Evolutionary conservation across 2,113 vertebrate genomes (phyloP).

Genomic region (Myrmophylax atrothorax): DNA sequence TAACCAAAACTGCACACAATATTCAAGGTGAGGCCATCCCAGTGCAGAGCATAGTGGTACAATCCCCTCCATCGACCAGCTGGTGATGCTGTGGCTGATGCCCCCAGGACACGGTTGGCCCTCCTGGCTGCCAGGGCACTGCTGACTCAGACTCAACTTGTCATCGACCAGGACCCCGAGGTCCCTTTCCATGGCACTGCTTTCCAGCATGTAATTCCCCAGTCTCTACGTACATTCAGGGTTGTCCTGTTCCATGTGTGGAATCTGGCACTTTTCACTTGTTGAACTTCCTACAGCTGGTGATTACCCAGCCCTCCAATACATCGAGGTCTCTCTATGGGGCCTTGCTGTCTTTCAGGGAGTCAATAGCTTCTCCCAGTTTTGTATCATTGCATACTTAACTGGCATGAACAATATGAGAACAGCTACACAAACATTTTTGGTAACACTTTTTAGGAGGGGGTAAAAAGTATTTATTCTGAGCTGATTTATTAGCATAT

Average conservation of each 20-base stretch:
- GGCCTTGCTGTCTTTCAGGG: not conserved
- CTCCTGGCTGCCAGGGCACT: not conserved
- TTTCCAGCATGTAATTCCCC: not conserved
- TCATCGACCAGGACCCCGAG: not conserved
- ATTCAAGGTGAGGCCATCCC: not conserved
- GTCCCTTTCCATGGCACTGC: not conserved
- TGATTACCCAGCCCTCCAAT: not conserved
- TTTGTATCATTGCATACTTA: not conserved
- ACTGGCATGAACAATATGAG: not conserved
- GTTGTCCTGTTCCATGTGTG: not conserved
- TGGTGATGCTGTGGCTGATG: not conserved
- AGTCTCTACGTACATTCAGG: not conserved
- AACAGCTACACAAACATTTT: not conserved
- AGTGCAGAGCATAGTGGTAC: not conserved
- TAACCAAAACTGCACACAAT: not conserved
- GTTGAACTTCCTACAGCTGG: not conserved
- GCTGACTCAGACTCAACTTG: not conserved
- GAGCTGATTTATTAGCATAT: not conserved
- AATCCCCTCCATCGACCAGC: not conserved
- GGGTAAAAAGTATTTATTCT: not conserved
- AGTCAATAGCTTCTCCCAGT: not conserved
- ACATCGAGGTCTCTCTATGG: not conserved
- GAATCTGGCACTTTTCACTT: not conserved
- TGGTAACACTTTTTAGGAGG: not conserved
- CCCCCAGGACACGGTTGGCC: not conserved